phyloP scores from a whole-genome alignment of 2,888 invertebrate genomes.

The Sinopyrophorus schimmeli region DNA sequence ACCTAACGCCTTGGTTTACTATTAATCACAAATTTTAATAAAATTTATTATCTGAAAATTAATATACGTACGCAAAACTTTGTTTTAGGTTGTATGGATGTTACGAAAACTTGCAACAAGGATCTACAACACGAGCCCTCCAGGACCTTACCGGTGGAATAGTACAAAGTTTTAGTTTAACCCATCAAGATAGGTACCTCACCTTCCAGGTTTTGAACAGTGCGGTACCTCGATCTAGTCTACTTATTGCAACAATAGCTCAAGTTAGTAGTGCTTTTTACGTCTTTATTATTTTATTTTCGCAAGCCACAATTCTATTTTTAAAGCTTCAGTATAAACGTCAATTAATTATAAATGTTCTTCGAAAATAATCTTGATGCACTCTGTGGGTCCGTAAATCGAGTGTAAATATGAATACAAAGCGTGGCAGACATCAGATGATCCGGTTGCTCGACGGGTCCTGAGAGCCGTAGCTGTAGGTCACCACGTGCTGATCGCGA shows the following conservation, averaged over 20 bases:
- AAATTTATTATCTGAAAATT: background rate
- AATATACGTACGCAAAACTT: background rate
- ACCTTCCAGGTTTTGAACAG: constrained; percentile 69
- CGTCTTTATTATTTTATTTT: background rate
- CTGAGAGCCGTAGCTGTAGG: constrained; percentile 22
- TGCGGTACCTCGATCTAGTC: constrained; percentile 71
- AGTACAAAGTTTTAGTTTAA: constrained; percentile 72
- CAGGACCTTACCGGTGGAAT: constrained; percentile 76
- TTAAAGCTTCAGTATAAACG: background rate
- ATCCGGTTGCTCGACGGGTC: constrained; percentile 25
- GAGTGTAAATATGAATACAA: constrained; percentile 19
- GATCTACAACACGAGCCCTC: constrained; percentile 68
- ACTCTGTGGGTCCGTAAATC: constrained; percentile 10
- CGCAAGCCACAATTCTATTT: background rate
- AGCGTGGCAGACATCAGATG: constrained; percentile 29
- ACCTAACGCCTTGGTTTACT: no score
- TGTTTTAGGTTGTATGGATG: constrained; percentile 66
- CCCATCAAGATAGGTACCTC: constrained; percentile 66
- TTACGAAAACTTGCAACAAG: constrained; percentile 67
- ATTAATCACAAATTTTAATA: no score
- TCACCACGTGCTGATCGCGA: constrained; percentile 29
- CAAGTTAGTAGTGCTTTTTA: constrained; percentile 54
- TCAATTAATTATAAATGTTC: constrained; percentile 6
- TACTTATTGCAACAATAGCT: constrained; percentile 67
- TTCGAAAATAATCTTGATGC: constrained; percentile 9